Evolutionary conservation across 2,888 invertebrate species (phyloP), one percentile per base, ranked within the genome.

Genomic region (Oxyscelio sp.): DNA sequence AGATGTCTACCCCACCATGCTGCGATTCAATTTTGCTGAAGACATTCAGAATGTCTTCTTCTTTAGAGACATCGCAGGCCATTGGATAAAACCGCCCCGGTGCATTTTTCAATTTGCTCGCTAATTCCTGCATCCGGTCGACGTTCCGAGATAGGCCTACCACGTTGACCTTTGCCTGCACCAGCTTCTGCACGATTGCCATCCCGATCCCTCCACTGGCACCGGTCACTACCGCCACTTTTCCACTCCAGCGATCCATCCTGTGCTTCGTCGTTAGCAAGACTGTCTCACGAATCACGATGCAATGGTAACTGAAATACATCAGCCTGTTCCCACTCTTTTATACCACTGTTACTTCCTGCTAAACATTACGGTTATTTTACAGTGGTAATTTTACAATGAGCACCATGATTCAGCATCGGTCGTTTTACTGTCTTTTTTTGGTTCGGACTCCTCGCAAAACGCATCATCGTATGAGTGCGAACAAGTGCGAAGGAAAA

Each of bases 1-100:
- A n/a, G 4, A 96, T 94, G 89, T 96, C 95, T 24, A 96, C 94
- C 8, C 95, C 95, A 0, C 96, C 96, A 2, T 95, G 87, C 1
- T 94, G 91, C n/a, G 93, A 85, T 19, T 95, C 94, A 52, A 95
- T 94, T 92, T 93, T 94, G 34, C 94, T 91, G 90, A 96, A 96
- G 40, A 95, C 95, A 11, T 92, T 90, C 50, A 95, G 89, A 22
- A 96, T 95, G 0, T 96, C 95, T 0, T 94, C 93, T 84, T 95
- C 95, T 45, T 94, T 94, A 5, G 93, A 92, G 8, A 96, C 91
- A 89, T 96, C 96, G 87, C 96, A 96, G 75, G 93, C 90, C 65
- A 93, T 85, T 0, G 93, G 90, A 75, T 94, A 90, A 56, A 95
- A 92, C 1, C 38, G 34, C 4, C 87, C 87, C 5, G 71, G 70